Conservation (phyloP, 92 coral and sea anemone species). For the Zoanthus sociatus region DNA sequence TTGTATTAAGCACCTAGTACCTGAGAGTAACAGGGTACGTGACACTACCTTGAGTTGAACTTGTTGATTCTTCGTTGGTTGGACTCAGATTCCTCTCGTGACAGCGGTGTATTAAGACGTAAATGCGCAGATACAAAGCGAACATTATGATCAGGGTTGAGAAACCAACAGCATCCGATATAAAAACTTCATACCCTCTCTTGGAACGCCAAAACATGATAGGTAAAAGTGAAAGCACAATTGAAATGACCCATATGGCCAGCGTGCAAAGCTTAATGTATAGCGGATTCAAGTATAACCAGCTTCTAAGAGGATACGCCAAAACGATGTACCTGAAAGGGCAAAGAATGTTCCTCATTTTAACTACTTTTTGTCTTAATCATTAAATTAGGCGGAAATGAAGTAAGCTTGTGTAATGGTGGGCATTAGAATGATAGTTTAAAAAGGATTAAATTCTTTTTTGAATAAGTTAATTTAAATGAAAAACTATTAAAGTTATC, state of each 20-base stretch:
- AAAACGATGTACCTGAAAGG: conserved; percentile 52
- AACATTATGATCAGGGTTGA: conserved; percentile 47
- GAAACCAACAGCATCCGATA: conserved; percentile 46
- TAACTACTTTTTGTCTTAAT: neutral
- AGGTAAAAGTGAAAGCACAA: conserved; percentile 12
- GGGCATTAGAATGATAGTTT: neutral
- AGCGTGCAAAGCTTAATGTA: conserved; percentile 41
- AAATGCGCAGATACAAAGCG: conserved; percentile 56
- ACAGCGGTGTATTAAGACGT: conserved; percentile 56
- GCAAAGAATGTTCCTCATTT: too few species aligned
- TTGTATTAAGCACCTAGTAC: too few species aligned
- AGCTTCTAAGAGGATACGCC: conserved; percentile 52
- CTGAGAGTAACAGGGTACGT: too few species aligned
- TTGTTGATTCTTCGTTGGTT: conserved; percentile 19
- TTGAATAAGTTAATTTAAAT: too few species aligned
- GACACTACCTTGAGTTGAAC: conserved; percentile 30
- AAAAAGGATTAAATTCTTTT: too few species aligned
- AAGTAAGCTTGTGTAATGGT: neutral
- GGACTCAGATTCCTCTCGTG: neutral
- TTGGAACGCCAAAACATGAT: conserved; percentile 15
- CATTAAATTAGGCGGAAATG: neutral
- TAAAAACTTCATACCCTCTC: conserved; percentile 24
- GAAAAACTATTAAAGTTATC: too few species aligned
- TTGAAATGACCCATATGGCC: conserved; percentile 59
- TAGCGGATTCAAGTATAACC: conserved; percentile 16